Evolutionary conservation across 1,140 invertebrate species (phyloP), one percentile per base, ranked within the genome.

Genomic region (Carposina sasakii): DNA sequence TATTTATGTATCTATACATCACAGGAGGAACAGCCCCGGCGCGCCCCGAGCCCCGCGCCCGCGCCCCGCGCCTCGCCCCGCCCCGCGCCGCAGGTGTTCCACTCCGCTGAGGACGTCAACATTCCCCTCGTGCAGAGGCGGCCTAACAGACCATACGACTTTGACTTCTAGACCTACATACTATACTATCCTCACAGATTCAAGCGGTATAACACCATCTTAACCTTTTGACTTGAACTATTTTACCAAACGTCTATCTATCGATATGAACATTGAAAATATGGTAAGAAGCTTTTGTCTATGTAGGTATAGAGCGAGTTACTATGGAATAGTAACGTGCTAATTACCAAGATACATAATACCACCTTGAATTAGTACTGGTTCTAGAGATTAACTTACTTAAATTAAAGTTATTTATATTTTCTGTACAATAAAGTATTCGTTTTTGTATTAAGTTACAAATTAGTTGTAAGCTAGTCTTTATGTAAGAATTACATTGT

Each of bases 61-160:
- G 53, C 53, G 73, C 23, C 70, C 76, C 23, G 50, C 56, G 13
- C 62, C 77, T 58, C 60, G 76, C 57, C 66, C 63, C 47, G 66
- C 81, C 67, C 63, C 73, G 63, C 53, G 63, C 56, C 81, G 8
- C 92, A 93, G 69, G 93, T 94, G 4, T 95, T 93, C 73, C 89
- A 92, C 51, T 92, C 92, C 15, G 92, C 93, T 1, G 93, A 95
- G 71, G 92, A 94, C 67, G 92, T 95, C 1, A 95, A 95, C 69
- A 95, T 95, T 52, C 93, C 93, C 1, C 85, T 95, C 22, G 90
- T 91, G 43, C 92, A 94, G 59, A 88, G 93, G 54, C 81, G 81
- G 31, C 74, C 81, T 0, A 75, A 82, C 79, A 0, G 82, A 31
- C 81, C 83, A 23, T 85, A 82, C 56, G 85, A 86, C 36, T 85